These are phyloP conservation scores for Drosophila ambigua DNA, from an alignment of 1,140 invertebrate species.

Conservation along the genomic window DNA sequence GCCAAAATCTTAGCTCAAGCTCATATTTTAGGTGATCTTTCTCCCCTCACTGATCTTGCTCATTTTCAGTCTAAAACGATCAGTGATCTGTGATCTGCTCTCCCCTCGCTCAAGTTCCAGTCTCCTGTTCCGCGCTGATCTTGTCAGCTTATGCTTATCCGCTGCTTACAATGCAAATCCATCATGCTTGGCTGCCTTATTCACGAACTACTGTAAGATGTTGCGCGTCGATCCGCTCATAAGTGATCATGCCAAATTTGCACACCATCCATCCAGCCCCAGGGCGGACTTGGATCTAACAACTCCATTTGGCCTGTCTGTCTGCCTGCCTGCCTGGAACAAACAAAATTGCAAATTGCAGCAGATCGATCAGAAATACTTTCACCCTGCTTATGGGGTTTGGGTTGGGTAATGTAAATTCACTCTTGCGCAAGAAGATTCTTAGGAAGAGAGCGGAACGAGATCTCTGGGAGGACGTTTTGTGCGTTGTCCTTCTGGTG, in stretches of 20 bases:
- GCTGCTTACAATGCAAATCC: constrained; percentile 18
- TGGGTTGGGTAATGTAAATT: constrained; percentile 33
- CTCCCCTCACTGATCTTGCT: not conserved
- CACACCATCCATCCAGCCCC: constrained; percentile 33
- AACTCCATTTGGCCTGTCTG: constrained; percentile 32
- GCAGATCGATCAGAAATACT: constrained; percentile 53
- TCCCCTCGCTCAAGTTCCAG: constrained; percentile 4
- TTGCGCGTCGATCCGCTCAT: constrained; percentile 32
- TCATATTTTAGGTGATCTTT: not conserved
- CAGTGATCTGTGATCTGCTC: constrained; percentile 14
- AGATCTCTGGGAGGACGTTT: constrained; percentile 17
- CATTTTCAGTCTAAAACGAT: not conserved
- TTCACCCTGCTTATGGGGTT: constrained; percentile 26
- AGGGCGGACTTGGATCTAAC: constrained; percentile 31
- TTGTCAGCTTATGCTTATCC: constrained; percentile 18
- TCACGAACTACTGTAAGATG: constrained; percentile 35
- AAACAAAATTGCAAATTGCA: constrained; percentile 39
- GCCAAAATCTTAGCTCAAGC: not conserved
- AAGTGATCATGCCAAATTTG: constrained; percentile 53
- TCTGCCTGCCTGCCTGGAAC: not conserved
- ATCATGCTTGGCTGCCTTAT: constrained; percentile 25
- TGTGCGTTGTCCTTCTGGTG: not conserved
- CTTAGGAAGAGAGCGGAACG: not conserved
- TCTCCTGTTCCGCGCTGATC: constrained; percentile 13
- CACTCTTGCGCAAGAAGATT: constrained; percentile 42